Evolutionary conservation across 2,888 invertebrate genomes (phyloP).

Genomic region (Salpingus planirostris): DNA sequence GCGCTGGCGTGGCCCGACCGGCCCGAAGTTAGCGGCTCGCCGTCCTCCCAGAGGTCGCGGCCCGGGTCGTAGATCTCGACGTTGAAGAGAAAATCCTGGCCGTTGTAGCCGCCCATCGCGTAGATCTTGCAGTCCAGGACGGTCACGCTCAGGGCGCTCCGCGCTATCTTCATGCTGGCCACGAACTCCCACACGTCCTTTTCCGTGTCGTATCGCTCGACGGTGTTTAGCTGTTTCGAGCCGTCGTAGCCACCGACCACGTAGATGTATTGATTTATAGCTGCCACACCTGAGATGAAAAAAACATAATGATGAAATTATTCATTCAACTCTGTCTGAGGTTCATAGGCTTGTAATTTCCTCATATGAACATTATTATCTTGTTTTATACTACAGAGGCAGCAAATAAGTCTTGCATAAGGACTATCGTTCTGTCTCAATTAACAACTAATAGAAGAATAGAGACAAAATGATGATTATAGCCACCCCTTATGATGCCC

Average conservation of each 20-base stretch:
- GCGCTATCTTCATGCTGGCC: constrained; percentile 65
- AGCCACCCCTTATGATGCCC: too few species aligned
- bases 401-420: too few species aligned
- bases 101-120: constrained; percentile 89
- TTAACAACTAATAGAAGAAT: too few species aligned
- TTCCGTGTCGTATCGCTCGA: constrained; percentile 83
- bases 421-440: too few species aligned
- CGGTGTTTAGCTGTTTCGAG: constrained; percentile 66
- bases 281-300: constrained; percentile 58
- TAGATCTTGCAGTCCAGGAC: constrained; percentile 80
- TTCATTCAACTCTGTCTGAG: too few species aligned
- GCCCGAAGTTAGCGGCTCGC: constrained; percentile 70
- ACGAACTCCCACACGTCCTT: constrained; percentile 70
- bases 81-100: constrained; percentile 70
- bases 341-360: too few species aligned
- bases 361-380: too few species aligned
- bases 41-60: constrained; percentile 65
- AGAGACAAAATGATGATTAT: too few species aligned
- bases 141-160: constrained; percentile 82
- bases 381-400: too few species aligned
- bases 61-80: constrained; percentile 84
- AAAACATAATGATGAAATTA: constrained; percentile 1
- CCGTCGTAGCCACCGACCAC: constrained; percentile 96
- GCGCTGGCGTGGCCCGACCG: constrained; percentile 90
- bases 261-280: constrained; percentile 77